These are phyloP conservation scores for Eutolmus rufibarbis DNA, from an alignment of 2,888 invertebrate genomes.

Conservation along the genomic window DNA sequence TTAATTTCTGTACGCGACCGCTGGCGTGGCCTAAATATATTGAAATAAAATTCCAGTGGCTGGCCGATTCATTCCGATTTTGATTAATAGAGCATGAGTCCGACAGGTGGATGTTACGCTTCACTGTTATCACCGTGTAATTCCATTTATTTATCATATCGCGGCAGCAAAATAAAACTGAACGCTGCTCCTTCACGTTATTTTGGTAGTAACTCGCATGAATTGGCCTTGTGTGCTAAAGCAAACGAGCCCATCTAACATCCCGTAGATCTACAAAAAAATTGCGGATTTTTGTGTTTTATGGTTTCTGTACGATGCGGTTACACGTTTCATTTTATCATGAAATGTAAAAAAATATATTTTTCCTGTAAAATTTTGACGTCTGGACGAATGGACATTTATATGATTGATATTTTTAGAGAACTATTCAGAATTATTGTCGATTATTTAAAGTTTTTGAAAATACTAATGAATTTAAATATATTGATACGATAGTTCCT, in stretches of 20 bases:
- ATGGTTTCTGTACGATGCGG: neutral
- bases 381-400: neutral
- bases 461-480: neutral
- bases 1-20: neutral
- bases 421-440: neutral
- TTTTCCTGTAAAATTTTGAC: neutral
- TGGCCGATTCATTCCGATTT: neutral
- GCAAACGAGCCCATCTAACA: neutral
- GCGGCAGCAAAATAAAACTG: neutral
- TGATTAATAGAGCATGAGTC: constrained; percentile 23
- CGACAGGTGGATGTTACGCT: neutral
- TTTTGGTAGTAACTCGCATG: neutral
- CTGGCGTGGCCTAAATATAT: neutral
- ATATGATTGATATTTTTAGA: neutral
- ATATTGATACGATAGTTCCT: neutral
- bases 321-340: neutral
- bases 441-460: neutral
- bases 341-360: neutral
- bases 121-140: constrained; percentile 7
- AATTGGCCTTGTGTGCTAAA: neutral
- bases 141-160: constrained; percentile 7
- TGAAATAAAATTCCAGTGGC: neutral
- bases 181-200: neutral
- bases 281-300: neutral
- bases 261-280: neutral